Conservation (phyloP, 2,888 invertebrate genomes). For the Acanthoscelides obtectus region DNA sequence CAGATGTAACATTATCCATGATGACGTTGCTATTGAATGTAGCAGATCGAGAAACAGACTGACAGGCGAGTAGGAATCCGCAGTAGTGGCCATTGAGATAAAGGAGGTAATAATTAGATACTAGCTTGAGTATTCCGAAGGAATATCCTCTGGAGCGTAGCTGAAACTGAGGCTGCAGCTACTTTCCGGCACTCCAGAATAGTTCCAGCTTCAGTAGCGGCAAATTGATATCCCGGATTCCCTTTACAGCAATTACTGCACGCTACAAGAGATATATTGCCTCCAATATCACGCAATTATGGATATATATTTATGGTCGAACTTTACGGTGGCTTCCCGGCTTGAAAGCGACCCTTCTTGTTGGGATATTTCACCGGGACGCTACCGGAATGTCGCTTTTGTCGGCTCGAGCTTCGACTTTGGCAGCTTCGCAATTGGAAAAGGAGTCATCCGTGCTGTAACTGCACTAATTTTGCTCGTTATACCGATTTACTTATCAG, state of each 20-base stretch:
- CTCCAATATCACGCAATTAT: constrained; percentile 34
- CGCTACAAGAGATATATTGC: constrained; percentile 30
- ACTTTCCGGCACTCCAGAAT: background rate
- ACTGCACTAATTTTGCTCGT: too few species aligned
- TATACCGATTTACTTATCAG: too few species aligned
- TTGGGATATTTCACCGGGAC: background rate
- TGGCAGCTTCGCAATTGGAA: background rate
- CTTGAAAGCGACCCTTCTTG: background rate
- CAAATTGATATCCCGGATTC: constrained; percentile 21
- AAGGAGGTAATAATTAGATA: background rate
- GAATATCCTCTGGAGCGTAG: background rate
- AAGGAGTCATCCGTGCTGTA: too few species aligned
- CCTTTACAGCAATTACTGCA: constrained; percentile 29
- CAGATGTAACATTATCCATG: too few species aligned
- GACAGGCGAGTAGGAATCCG: background rate
- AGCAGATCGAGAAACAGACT: background rate
- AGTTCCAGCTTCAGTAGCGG: background rate
- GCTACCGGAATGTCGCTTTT: background rate
- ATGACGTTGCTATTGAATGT: too few species aligned
- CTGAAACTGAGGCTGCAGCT: background rate
- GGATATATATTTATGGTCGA: constrained; percentile 33
- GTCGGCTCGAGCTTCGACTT: background rate
- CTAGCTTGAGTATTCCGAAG: background rate
- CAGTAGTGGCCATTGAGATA: background rate
- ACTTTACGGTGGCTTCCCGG: background rate